A percentile compares a stretch with the other conserved stretches of the same genome.
These are phyloP conservation scores for Tetramorium bicarinatum DNA, from an alignment of 2,888 invertebrate genomes.

Conservation along the genomic window DNA sequence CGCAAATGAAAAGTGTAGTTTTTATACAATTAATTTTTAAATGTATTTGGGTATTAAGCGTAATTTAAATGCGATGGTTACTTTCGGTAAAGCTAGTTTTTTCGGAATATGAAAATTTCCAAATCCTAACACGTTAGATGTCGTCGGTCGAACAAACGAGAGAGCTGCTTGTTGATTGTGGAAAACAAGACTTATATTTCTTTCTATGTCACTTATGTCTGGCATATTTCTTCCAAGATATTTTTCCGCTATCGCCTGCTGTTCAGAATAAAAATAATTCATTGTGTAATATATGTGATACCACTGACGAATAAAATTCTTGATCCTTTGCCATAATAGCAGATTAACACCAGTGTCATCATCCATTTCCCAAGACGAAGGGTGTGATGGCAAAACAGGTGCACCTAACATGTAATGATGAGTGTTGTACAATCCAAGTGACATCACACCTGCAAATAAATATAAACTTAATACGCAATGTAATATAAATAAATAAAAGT, in stretches of 20 bases:
- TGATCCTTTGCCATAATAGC: conserved; percentile 66
- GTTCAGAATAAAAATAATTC: conserved; percentile 38
- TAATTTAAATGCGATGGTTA: conserved; percentile 13
- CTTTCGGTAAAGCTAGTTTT: conserved; percentile 51
- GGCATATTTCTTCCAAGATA: conserved; percentile 69
- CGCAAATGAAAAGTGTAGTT: neutral
- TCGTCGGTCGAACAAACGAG: conserved; percentile 55
- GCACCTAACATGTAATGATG: conserved; percentile 62
- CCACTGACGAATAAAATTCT: conserved; percentile 59
- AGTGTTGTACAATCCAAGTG: conserved; percentile 24
- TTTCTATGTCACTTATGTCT: conserved; percentile 55
- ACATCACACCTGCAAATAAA: conserved; percentile 57
- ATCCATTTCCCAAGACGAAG: conserved; percentile 69
- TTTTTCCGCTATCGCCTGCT: conserved; percentile 65
- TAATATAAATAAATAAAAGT: too few species aligned
- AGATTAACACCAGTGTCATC: conserved; percentile 54
- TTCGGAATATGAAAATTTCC: conserved; percentile 62
- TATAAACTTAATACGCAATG: neutral
- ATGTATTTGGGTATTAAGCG: too few species aligned
- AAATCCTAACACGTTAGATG: conserved; percentile 59
- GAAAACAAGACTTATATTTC: conserved; percentile 68
- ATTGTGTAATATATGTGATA: conserved; percentile 41
- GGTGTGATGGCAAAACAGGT: conserved; percentile 69
- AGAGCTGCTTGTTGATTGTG: conserved; percentile 59
- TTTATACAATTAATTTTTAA: neutral